Conservation (phyloP, 2,888 invertebrate genomes). For the Sarcophaga rosellei region DNA sequence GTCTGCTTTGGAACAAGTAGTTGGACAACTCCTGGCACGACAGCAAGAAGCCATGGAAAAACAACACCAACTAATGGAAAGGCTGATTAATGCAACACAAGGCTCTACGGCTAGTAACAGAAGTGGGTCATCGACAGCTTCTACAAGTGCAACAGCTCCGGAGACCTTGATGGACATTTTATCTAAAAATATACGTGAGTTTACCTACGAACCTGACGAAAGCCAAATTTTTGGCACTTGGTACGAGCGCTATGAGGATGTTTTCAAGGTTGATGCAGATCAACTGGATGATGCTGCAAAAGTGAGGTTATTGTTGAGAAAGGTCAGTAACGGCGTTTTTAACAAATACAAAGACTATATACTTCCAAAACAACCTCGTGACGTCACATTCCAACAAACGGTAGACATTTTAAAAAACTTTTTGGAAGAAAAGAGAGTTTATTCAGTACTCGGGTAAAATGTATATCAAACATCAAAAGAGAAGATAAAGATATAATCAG, state of each 20-base stretch:
- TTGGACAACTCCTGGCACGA: conserved; percentile 25
- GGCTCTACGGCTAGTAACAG: not conserved
- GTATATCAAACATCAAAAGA: not conserved
- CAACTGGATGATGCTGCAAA: conserved; percentile 12
- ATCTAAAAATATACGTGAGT: conserved; percentile 23
- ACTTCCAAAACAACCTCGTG: conserved; percentile 6
- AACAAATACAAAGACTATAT: not conserved
- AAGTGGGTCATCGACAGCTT: not conserved
- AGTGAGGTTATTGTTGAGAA: conserved; percentile 6
- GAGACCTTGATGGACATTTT: conserved; percentile 27
- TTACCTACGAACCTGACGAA: conserved; percentile 15
- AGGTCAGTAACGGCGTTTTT: conserved; percentile 1
- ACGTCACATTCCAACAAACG: conserved; percentile 3
- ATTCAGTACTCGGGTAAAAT: conserved; percentile 17
- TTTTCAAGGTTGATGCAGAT: conserved; percentile 11
- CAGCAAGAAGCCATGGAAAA: conserved; percentile 44
- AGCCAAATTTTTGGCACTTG: conserved; percentile 10
- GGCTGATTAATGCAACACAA: not conserved
- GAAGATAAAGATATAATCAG: conserved; percentile 13
- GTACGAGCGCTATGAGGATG: conserved; percentile 12
- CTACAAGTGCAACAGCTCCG: not conserved
- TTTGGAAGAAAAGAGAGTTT: conserved; percentile 13
- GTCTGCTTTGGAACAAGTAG: conserved; percentile 27
- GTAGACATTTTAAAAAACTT: not conserved
- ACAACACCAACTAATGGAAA: conserved; percentile 31